Evolutionary conservation across 2,797 vertebrate species (phyloP), one percentile per base, ranked within the genome.

Genomic region (Parambassis ranga): DNA sequence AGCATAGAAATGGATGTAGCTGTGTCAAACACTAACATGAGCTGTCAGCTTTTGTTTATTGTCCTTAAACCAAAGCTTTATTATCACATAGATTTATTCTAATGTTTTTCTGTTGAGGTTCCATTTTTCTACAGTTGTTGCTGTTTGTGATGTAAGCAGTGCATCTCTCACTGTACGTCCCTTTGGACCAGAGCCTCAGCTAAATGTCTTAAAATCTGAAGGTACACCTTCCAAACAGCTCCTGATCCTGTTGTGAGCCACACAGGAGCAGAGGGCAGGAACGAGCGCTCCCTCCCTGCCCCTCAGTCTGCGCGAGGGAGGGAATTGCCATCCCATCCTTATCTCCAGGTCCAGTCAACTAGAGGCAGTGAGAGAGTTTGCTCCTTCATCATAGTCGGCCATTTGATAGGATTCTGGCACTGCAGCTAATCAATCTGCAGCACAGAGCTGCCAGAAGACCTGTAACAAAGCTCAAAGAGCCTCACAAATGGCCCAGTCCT

Each of bases 401-500:
- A 90, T 94, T 94, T 95, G 95, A 94, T 94, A 93, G 94, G 93
- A 95, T 95, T 95, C 93, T 94, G 91, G 90, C 74, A 82, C 90
- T 93, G 93, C 92, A 93, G 93, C 94, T 95, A 96, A 96, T 96
- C 94, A 96, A 94, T 95, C 92, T 91, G 91, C 90, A 84, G 93
- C 93, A 93, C 91, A 90, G 93, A 94, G 94, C 92, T 89, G 92
- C 93, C 94, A 93, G 73, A 52, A 67, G 90, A 93, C 90, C 91
- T 93, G 93, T 94, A 94, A 96, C 94, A 95, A 95, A 95, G 94
- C 95, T 94, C 94, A 94, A 94, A 95, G 95, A 95, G 93, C 94
- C 95, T 91, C 95, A 95, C 95, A 95, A 95, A 95, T 94, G 93
- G 95, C 93, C 93, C 88, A 91, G 95, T 93, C 93, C 79, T 80